A percentile compares a stretch with the other conserved stretches of the same genome.
These are phyloP conservation scores for Ammospiza caudacuta DNA, from an alignment of 2,113 vertebrate genomes.

Conservation along the genomic window DNA sequence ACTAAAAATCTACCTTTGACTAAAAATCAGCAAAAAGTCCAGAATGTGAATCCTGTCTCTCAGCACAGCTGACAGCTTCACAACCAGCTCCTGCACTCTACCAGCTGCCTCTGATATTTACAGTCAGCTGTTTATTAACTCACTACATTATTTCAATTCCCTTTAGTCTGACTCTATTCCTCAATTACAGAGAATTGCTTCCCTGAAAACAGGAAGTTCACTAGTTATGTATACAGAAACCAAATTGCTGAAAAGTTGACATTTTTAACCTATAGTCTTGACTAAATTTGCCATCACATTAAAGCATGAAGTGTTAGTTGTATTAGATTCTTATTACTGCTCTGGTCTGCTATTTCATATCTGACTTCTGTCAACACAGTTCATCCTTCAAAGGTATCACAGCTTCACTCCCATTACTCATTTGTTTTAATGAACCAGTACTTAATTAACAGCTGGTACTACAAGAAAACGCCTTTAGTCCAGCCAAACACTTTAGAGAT, in stretches of 20 bases:
- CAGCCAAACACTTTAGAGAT: background rate
- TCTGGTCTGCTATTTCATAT: background rate
- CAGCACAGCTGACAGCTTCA: background rate
- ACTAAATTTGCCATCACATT: background rate
- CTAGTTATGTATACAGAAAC: background rate
- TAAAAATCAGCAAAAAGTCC: background rate
- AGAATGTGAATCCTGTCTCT: background rate
- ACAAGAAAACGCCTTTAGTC: background rate
- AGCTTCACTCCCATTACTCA: background rate
- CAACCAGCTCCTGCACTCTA: background rate
- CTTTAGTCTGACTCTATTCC: constrained; percentile 45
- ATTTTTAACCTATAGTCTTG: background rate
- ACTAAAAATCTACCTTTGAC: background rate
- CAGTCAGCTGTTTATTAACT: background rate
- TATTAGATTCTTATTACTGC: background rate
- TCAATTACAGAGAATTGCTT: constrained; percentile 39
- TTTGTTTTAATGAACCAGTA: background rate
- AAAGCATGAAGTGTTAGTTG: background rate
- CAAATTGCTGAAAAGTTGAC: constrained; percentile 5
- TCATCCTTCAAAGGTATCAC: background rate
- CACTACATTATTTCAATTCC: constrained; percentile 15
- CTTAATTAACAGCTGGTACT: background rate
- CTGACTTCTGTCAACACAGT: background rate
- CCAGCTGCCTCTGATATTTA: background rate
- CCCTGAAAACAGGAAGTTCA: constrained; percentile 51